Percentiles rank a stretch among this genome's conserved stretches.
Evolutionary conservation across 2,797 vertebrate genomes (phyloP).

Genomic region (Denticeps clupeoides): DNA sequence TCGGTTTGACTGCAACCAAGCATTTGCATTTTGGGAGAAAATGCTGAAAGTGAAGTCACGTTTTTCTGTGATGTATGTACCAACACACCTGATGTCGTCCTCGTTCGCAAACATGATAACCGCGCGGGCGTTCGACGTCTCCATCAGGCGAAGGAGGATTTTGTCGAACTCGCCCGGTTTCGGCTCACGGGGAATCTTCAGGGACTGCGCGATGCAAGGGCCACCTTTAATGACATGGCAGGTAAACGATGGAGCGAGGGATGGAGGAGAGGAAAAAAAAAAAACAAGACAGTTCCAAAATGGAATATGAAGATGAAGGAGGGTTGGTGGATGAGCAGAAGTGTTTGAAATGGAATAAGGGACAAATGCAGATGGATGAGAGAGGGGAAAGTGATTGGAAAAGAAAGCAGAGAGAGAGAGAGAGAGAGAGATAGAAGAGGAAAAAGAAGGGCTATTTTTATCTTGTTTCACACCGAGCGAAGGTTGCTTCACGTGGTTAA

Average conservation of each 20-base stretch:
- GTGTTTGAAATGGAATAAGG: constrained; percentile 11
- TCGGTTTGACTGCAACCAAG: too few species aligned
- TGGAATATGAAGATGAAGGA: neutral
- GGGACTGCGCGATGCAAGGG: constrained; percentile 91
- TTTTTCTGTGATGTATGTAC: neutral
- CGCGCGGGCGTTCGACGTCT: constrained; percentile 86
- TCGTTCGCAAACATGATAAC: constrained; percentile 94
- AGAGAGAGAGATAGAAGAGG: constrained; percentile 5
- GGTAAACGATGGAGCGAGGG: neutral
- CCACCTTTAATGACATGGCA: constrained; percentile 59
- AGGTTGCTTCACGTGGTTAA: too few species aligned
- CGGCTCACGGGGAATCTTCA: constrained; percentile 90
- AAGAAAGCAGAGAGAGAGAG: constrained; percentile 11
- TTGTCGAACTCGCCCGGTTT: constrained; percentile 86
- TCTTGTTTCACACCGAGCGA: too few species aligned
- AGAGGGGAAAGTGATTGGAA: constrained; percentile 9
- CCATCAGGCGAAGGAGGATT: constrained; percentile 80
- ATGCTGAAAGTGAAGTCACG: too few species aligned
- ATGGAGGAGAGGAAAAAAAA: neutral
- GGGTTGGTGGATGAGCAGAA: constrained; percentile 4
- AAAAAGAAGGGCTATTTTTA: constrained; percentile 6
- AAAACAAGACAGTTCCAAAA: too few species aligned
- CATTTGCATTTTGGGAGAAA: too few species aligned
- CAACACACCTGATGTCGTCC: constrained; percentile 82
- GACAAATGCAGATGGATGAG: constrained; percentile 14